Conservation (phyloP, 2,888 invertebrate genomes). For the Zaprionus bogoriensis region DNA sequence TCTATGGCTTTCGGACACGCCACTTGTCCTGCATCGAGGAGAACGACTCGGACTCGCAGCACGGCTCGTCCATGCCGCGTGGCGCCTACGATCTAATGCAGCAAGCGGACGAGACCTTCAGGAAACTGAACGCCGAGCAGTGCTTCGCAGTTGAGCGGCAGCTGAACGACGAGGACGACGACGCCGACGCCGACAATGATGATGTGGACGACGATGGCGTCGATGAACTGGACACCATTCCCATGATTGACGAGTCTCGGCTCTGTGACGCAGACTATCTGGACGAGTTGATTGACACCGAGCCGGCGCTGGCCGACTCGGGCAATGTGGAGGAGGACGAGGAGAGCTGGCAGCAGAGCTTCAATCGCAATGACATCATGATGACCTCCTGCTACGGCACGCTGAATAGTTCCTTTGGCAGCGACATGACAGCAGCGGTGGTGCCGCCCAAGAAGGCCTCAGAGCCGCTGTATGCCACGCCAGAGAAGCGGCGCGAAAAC, state of each 20-base stretch:
- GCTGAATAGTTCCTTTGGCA: conserved; percentile 78
- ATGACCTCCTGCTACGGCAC: conserved; percentile 82
- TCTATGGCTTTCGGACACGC: conserved; percentile 81
- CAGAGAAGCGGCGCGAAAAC: conserved; percentile 78
- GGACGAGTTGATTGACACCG: conserved; percentile 75
- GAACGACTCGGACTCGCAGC: conserved; percentile 82
- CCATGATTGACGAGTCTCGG: conserved; percentile 81
- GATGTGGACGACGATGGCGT: conserved; percentile 12
- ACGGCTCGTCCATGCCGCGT: conserved; percentile 80
- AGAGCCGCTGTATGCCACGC: conserved; percentile 78
- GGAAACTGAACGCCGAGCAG: no score
- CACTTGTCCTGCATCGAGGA: conserved; percentile 83
- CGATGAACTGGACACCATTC: conserved; percentile 68
- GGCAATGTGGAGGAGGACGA: conserved; percentile 68
- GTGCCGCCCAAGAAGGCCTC: conserved; percentile 55
- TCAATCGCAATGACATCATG: conserved; percentile 80
- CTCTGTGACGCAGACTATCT: conserved; percentile 79
- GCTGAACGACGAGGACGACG: conserved; percentile 22
- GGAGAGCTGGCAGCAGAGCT: conserved; percentile 68
- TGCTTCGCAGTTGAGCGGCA: conserved; percentile 32
- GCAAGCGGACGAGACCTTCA: conserved; percentile 80
- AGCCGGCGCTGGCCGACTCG: conserved; percentile 50
- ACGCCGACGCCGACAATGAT: conserved; percentile 4
- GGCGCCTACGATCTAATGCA: conserved; percentile 79
- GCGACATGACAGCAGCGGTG: conserved; percentile 46